These are phyloP conservation scores for Ormyrus thymus DNA, from an alignment of 2,888 invertebrate species.

Conservation along the genomic window DNA sequence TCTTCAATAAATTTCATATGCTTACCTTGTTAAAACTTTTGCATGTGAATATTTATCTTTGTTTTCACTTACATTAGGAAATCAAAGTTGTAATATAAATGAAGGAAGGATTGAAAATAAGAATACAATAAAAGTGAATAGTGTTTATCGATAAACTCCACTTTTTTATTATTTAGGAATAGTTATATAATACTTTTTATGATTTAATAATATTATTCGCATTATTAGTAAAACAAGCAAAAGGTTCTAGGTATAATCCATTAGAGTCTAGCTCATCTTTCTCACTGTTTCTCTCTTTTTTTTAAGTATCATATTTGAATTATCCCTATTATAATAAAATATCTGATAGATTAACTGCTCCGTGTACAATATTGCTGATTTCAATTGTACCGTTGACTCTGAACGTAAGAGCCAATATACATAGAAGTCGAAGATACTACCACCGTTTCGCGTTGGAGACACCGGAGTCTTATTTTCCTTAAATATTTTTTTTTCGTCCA, in stretches of 20 bases:
- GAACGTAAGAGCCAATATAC: conserved; percentile 53
- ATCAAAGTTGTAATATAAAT: conserved; percentile 23
- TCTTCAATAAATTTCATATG: conserved; percentile 29
- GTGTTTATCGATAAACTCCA: conserved; percentile 64
- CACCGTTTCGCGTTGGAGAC: conserved; percentile 40
- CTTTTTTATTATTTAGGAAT: conserved; percentile 67
- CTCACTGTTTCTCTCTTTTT: conserved; percentile 53
- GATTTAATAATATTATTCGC: conserved; percentile 62
- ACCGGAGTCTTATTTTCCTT: conserved; percentile 44
- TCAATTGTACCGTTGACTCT: conserved; percentile 52
- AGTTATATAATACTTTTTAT: conserved; percentile 66
- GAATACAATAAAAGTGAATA: conserved; percentile 41
- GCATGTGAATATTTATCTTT: background rate
- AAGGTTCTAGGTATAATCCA: conserved; percentile 59
- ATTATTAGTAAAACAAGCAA: conserved; percentile 66
- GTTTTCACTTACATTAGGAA: conserved; percentile 15
- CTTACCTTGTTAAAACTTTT: conserved; percentile 9
- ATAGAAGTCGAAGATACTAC: conserved; percentile 28
- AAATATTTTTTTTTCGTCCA: conserved; percentile 21
- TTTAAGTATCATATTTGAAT: conserved; percentile 63
- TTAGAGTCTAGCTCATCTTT: conserved; percentile 60
- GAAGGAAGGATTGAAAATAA: background rate
- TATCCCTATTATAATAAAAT: conserved; percentile 65
- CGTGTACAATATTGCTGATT: conserved; percentile 62
- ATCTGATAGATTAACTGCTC: conserved; percentile 63